These are phyloP conservation scores for Ochropacha duplaris DNA, from an alignment of 2,888 invertebrate species.

Conservation along the genomic window DNA sequence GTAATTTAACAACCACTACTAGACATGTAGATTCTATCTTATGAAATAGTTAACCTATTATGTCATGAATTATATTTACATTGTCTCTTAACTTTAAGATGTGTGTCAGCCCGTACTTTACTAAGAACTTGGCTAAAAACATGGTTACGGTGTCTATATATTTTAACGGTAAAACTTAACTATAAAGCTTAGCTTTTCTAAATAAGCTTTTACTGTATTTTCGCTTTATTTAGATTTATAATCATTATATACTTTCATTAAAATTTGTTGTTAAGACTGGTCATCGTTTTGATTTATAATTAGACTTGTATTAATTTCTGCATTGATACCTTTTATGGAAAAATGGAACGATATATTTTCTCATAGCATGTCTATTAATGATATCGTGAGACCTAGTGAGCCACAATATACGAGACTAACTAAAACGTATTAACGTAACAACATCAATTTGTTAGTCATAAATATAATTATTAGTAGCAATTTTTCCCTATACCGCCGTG, in stretches of 20 bases:
- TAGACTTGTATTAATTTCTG: neutral
- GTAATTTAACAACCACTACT: constrained; percentile 22
- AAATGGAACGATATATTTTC: neutral
- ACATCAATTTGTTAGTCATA: constrained; percentile 58
- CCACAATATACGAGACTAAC: neutral
- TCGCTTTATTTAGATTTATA: neutral
- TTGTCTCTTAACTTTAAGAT: constrained; percentile 1
- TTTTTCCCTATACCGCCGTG: constrained; percentile 51
- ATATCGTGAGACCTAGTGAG: neutral
- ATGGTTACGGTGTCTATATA: neutral
- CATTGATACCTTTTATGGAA: neutral
- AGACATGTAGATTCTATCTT: neutral
- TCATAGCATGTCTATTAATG: neutral
- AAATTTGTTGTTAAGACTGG: neutral
- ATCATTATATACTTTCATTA: neutral
- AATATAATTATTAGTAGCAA: constrained; percentile 61
- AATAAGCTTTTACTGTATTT: neutral
- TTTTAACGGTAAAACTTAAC: neutral
- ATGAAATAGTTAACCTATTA: neutral
- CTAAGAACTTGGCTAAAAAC: neutral
- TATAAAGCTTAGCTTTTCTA: neutral
- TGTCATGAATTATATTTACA: constrained; percentile 1
- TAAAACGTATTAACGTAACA: constrained; percentile 14
- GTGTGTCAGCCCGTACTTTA: neutral
- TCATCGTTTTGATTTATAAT: neutral